These are phyloP conservation scores for Uropetala carovei DNA, from an alignment of 2,888 invertebrate species.

Conservation along the genomic window DNA sequence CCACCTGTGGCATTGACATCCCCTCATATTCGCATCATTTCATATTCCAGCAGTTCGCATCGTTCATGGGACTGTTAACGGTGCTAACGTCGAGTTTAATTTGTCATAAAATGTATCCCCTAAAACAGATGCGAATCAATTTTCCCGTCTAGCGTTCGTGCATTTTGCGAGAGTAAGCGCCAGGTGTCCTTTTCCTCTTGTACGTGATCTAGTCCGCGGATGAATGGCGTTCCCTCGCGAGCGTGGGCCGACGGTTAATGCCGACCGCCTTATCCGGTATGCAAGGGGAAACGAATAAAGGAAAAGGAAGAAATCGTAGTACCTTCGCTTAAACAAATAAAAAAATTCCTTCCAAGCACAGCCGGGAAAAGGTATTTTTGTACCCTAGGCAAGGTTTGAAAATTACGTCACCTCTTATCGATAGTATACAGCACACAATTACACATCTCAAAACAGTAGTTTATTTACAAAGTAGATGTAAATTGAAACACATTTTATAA, in stretches of 20 bases:
- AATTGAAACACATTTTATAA: too few species aligned
- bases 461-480: too few species aligned
- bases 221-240: neutral
- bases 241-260: neutral
- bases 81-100: neutral
- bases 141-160: neutral
- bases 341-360: too few species aligned
- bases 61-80: too few species aligned
- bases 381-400: too few species aligned
- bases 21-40: neutral
- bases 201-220: neutral
- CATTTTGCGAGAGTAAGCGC: neutral
- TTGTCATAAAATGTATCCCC: neutral
- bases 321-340: too few species aligned
- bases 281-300: neutral
- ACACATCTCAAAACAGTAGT: too few species aligned
- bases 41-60: too few species aligned
- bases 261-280: neutral
- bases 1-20: neutral
- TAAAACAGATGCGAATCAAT: neutral
- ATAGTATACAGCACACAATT: too few species aligned
- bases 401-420: too few species aligned
- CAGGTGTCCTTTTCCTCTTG: neutral
- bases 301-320: too few species aligned
- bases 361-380: too few species aligned